Evolutionary conservation across 2,113 vertebrate genomes (phyloP), one percentile per base, ranked within the genome.

Genomic region (Aphyosemion australe): DNA sequence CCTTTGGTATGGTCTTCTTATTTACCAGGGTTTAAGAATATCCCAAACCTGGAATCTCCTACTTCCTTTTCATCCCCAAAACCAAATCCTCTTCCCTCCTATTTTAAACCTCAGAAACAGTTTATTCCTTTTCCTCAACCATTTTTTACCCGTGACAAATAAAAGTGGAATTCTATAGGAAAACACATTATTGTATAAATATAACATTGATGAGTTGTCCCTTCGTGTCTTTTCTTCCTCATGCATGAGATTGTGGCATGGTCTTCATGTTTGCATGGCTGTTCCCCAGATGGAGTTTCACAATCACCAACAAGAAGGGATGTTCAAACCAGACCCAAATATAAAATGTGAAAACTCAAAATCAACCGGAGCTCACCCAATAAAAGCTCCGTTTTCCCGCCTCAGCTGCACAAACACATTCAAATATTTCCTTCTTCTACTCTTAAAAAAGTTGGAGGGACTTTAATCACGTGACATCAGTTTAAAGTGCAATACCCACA

Each of bases 251-350:
- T 9, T 85, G 64, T 77, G 75, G 84, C 84, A 83, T 86, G 86
- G 48, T 74, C 67, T 72, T 73, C 58, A 65, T 82, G 86, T 87
- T 71, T 88, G 89, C 88, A 90, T 89, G 90, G 65, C 79, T 84
- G 61, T 72, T 68, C 26, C 26, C 26, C 26, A 26, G 26, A 26
- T 26, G 43, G 37, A 54, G 41, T 32, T 41, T 45, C 60, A 48
- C 31, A n/a, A 41, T 34, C 16, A 43, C 45, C 65, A 20, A 18
- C 69, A 72, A 62, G 53, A 67, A 74, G 45, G 13, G 32, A 11
- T 31, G 15, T 46, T 42, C 12, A 42, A 42, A 12, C 12, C 9
- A 42, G 1, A 42, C 41, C 9, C 9, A 42, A 12, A 12, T 11
- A 42, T 5, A 37, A 37, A 42, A 12, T 13, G 41, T 42, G 12